Conservation (phyloP, 2,797 vertebrate genomes). For the Bradypodion pumilum region DNA sequence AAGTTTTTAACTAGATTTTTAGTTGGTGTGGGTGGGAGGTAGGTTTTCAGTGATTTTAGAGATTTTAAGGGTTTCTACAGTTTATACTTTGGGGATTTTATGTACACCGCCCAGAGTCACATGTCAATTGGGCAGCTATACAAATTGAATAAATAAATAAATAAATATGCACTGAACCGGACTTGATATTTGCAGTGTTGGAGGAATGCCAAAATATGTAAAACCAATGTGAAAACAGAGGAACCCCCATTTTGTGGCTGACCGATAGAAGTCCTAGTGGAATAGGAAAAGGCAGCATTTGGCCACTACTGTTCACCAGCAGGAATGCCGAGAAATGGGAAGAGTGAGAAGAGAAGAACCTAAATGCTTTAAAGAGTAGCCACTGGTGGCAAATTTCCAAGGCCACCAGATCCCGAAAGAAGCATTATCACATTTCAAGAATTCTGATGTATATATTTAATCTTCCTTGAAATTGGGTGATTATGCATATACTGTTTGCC, state of each 20-base stretch:
- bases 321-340: neutral
- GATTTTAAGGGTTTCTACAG: too few species aligned
- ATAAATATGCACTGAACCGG: neutral
- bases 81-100: too few species aligned
- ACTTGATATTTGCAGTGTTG: neutral
- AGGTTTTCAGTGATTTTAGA: too few species aligned
- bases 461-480: constrained; percentile 68
- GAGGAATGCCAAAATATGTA: neutral
- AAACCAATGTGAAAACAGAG: neutral
- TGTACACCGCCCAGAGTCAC: too few species aligned
- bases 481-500: constrained; percentile 66
- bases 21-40: too few species aligned
- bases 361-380: constrained; percentile 34
- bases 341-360: neutral
- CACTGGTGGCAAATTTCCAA: constrained; percentile 22
- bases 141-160: too few species aligned
- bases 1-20: too few species aligned
- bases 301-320: neutral
- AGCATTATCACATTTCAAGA: constrained; percentile 55
- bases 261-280: neutral
- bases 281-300: neutral
- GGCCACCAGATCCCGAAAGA: constrained; percentile 54
- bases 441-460: constrained; percentile 67
- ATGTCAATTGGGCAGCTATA: too few species aligned
- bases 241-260: neutral